Base-by-base conservation (phyloP, 1,140 invertebrate genomes). In the Eriocheir sinensis region DNA sequence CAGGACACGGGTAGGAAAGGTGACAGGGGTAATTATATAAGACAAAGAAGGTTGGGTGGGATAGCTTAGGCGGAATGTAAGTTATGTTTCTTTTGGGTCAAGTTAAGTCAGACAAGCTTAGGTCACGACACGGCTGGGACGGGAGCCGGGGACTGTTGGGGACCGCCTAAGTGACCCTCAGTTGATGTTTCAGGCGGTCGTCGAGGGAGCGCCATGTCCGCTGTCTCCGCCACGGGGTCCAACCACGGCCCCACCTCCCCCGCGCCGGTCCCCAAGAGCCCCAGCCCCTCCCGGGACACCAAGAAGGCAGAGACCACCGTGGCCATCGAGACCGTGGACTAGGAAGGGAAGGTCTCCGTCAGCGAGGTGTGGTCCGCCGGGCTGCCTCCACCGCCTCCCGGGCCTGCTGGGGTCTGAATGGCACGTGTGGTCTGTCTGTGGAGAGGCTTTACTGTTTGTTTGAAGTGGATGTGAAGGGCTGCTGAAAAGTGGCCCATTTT, bases 241-340 rank as follows among this genome's bases (percentile, higher is more conserved):
- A 90, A 48, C 17, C 48, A 89, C 8, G 93, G 48, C 36, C 44
- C 44, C 6, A 32, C 89, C 0, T 36, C 89, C 41, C 30, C 34
- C 36, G 44, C 41, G 32, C 38, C 44, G 8, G 38, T 34, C 17
- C 48, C 72, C 41, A 88, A 91, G 48, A 91, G 89, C 32, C 88
- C 93, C 38, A 94, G 89, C 9, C 89, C 93, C 32, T 6, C 41
- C 48, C 85, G 91, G 89, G 81, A 89, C 48, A 94, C 27, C n/a
- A 34, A 53, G 34, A 91, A 94, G 93, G 27, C 89, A 0, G 93
- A 94, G 89, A 94, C 93, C 32, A 94, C 93, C 21, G 93, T 94
- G 27, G 93, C 93, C 41, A 94, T 94, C 48, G 93, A 94, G 81
- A 94, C 89, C 44, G 93, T 94, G 72, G 93, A 94, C 81, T 94